Percentiles rank a stretch among this genome's conserved stretches.
Conservation (phyloP, 35 echinoderm and acorn worm species). For the Apostichopus parvimensis region DNA sequence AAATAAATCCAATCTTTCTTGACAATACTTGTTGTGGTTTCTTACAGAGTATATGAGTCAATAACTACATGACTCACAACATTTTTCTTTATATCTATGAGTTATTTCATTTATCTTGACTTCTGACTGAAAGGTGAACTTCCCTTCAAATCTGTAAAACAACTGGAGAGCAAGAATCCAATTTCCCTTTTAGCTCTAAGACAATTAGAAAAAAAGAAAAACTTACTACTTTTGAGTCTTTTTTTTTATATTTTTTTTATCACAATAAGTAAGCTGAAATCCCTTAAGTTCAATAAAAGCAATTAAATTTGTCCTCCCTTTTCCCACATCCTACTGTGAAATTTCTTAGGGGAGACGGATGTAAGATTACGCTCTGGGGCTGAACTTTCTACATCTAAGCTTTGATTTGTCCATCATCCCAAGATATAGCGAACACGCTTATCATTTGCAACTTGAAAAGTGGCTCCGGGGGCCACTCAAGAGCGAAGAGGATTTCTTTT, state of each 20-base stretch:
- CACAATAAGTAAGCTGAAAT: neutral
- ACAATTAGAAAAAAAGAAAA: neutral
- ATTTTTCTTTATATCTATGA: no score
- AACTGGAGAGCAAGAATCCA: neutral
- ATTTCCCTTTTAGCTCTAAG: neutral
- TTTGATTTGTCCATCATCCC: neutral
- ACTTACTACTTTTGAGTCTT: neutral
- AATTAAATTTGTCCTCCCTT: neutral
- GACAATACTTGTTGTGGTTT: no score
- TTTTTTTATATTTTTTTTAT: neutral
- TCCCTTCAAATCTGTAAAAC: neutral
- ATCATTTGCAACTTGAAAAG: constrained; percentile 11
- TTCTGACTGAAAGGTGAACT: no score
- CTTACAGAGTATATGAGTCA: no score
- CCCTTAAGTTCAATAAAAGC: constrained; percentile 8
- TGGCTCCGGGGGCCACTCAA: constrained; percentile 23
- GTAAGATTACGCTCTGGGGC: neutral
- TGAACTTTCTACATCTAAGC: neutral
- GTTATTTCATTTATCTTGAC: no score
- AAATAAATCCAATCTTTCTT: no score
- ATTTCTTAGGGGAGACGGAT: neutral
- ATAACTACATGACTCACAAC: no score
- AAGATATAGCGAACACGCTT: constrained; percentile 5
- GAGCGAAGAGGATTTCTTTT: constrained; percentile 9
- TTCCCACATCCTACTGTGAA: neutral